Base-by-base conservation (phyloP, 1,140 invertebrate species). In the Drosophila miranda region DNA sequence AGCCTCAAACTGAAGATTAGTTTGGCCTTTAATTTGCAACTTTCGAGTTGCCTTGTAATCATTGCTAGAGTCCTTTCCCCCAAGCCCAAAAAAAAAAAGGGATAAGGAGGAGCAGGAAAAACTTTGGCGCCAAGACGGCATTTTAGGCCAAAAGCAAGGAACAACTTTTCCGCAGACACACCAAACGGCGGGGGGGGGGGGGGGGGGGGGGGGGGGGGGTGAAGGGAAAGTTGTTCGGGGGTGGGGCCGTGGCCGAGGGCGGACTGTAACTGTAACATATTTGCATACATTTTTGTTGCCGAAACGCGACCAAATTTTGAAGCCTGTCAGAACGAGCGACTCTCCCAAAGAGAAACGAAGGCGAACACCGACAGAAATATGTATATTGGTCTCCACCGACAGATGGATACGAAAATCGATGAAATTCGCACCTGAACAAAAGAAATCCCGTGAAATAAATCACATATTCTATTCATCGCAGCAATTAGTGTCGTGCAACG, bases 51-150 rank as follows among this genome's bases (percentile, higher is more conserved):
- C 54, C 74, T 71, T 81, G 72, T 76, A 81, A 81, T 81, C 78
- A 81, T 81, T 61, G 77, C 67, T 45, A 70, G 60, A 11, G 34
- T 38, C 16, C 16, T 16, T 16, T 16, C 16, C 16, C 16, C 16
- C 34, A 56, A 26, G 3, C 11, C 42, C 23, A 75, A 54, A 66
- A 74, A 43, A 50, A 64, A 49, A 75, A 66, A 75, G 43, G 23
- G 23, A 19, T 16, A 49, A 16, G 23, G 19, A 23, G 6, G 44
- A 3, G 13, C 16, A 9, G 21, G 34, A 61, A 78, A 79, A 80
- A 80, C 64, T 80, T 80, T 71, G 66, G 76, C 77, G 75, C 75
- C 75, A 73, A 62, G 75, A 78, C 75, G 77, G 79, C 77, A 79
- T 79, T 79, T 79, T 62, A 71, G 69, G 66, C 66, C 51, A 68